Evolutionary conservation across 2,113 vertebrate species (phyloP).

Genomic region (Bos indicus): DNA sequence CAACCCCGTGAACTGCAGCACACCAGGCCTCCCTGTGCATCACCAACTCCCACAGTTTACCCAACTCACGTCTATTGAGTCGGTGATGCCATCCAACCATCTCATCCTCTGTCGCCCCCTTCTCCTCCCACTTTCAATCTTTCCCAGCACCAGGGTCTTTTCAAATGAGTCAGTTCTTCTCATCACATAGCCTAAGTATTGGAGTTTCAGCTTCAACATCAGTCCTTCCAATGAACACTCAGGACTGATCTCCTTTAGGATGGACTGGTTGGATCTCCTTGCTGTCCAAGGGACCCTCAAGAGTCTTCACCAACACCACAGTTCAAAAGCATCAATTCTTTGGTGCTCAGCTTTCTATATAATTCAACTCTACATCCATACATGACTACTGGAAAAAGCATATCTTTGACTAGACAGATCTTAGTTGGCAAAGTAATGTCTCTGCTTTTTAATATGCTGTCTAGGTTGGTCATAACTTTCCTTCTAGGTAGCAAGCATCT

Average conservation of each 20-base stretch:
- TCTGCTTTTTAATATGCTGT: background rate
- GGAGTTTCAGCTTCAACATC: background rate
- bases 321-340: background rate
- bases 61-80: background rate
- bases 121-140: background rate
- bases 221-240: background rate
- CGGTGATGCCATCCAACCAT: background rate
- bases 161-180: background rate
- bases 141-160: background rate
- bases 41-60: background rate
- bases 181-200: background rate
- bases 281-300: background rate
- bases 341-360: background rate
- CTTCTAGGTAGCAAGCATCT: fast-evolving
- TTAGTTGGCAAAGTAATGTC: background rate
- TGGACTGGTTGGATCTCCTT: background rate
- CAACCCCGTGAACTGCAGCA: background rate
- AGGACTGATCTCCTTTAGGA: background rate
- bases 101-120: background rate
- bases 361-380: background rate
- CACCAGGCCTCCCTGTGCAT: background rate
- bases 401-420: background rate
- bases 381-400: background rate
- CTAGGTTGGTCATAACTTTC: background rate
- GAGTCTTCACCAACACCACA: background rate